Conservation (phyloP, 2,113 vertebrate species). For the Pipra filicauda region DNA sequence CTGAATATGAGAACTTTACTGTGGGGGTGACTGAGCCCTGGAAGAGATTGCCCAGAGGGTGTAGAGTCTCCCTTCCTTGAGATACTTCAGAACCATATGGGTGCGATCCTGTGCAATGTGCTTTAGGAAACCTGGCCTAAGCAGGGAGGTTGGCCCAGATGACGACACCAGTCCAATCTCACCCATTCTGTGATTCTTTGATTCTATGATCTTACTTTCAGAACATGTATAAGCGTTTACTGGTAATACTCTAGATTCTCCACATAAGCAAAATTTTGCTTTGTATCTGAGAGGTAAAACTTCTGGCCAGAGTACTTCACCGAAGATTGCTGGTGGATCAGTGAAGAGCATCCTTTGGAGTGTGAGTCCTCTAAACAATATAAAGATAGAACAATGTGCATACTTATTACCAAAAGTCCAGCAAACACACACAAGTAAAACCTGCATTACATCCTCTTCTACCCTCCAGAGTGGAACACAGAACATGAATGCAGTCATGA, state of each 20-base stretch:
- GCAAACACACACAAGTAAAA: not conserved
- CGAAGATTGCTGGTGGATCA: not conserved
- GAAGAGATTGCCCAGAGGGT: not conserved
- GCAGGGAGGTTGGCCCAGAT: not conserved
- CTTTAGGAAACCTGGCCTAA: not conserved
- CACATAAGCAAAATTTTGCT: not conserved
- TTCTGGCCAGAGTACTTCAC: not conserved
- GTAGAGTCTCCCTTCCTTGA: not conserved
- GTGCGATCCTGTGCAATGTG: not conserved
- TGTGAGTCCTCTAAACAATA: not conserved
- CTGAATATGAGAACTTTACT: not conserved
- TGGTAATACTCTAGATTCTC: not conserved
- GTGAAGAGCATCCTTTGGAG: not conserved
- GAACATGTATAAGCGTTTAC: not conserved
- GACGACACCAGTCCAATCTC: rapidly evolving
- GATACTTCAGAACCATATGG: not conserved
- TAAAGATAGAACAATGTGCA: rapidly evolving
- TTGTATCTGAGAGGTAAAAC: not conserved
- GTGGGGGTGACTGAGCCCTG: too few species aligned
- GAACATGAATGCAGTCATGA: not conserved
- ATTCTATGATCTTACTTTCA: not conserved
- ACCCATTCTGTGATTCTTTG: not conserved
- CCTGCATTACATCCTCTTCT: not conserved
- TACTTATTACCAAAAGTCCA: not conserved
- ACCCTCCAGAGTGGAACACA: not conserved